A percentile compares a stretch with the other conserved stretches of the same genome.
These are phyloP conservation scores for Tychaedon coryphoeus DNA, from an alignment of 2,113 vertebrate species.

Conservation along the genomic window DNA sequence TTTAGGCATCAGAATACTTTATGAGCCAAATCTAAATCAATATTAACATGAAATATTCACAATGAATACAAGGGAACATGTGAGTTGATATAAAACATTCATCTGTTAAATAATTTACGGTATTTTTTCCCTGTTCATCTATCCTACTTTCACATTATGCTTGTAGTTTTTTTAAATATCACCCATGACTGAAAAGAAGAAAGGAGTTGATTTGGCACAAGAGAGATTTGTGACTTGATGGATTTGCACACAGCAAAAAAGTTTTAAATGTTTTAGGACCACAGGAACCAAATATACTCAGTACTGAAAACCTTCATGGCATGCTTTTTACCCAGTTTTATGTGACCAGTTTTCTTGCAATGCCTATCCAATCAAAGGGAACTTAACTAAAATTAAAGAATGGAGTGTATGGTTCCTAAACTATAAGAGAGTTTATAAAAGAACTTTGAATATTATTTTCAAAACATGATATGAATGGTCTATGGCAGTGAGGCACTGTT, in stretches of 20 bases:
- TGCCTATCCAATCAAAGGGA: not conserved
- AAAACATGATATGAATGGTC: no score
- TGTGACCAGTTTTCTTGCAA: not conserved
- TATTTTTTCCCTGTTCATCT: not conserved
- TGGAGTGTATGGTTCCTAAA: not conserved
- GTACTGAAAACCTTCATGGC: not conserved
- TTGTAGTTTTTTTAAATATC: not conserved
- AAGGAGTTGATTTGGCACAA: not conserved
- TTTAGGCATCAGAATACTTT: not conserved
- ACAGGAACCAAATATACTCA: not conserved
- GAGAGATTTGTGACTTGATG: not conserved
- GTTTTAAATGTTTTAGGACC: not conserved
- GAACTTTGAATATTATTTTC: not conserved
- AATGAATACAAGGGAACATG: not conserved
- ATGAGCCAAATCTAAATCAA: not conserved
- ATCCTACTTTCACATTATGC: not conserved
- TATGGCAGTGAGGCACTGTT: not conserved
- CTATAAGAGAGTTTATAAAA: not conserved
- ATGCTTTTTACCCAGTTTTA: not conserved
- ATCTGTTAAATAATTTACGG: not conserved
- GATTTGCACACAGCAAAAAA: not conserved
- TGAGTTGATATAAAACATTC: not conserved
- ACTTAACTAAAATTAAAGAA: not conserved
- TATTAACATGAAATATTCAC: not conserved
- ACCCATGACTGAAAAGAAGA: not conserved